Percentiles rank a stretch among this genome's conserved stretches.
phyloP scores from a whole-genome alignment of 2,888 invertebrate species.

The Falcaria lacertinaria region DNA sequence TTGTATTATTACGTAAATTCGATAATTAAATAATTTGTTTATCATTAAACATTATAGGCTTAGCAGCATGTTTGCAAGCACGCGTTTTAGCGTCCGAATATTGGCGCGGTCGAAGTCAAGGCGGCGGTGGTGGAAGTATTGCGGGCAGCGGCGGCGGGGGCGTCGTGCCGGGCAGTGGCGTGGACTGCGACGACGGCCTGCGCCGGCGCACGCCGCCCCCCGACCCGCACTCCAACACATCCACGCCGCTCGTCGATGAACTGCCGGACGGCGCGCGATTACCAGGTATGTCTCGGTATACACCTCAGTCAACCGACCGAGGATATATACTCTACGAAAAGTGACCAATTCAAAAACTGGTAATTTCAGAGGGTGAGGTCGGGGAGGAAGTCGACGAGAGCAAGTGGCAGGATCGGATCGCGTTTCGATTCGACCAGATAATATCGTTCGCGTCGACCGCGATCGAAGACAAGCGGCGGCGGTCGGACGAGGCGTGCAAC shows the following conservation, averaged over 20 bases:
- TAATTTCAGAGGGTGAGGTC: slow-evolving; percentile 77
- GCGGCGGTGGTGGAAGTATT: slow-evolving; percentile 50
- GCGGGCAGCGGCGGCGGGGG: slow-evolving; percentile 21
- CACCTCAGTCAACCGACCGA: slow-evolving; percentile 4
- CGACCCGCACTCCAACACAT: slow-evolving; percentile 84
- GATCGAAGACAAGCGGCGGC: slow-evolving; percentile 90
- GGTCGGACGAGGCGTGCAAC: slow-evolving; percentile 90
- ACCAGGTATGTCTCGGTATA: slow-evolving; percentile 55
- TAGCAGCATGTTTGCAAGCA: slow-evolving; percentile 91
- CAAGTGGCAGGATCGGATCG: slow-evolving; percentile 96
- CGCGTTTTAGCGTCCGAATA: slow-evolving; percentile 84
- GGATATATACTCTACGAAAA: no score
- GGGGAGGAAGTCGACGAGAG: slow-evolving; percentile 87
- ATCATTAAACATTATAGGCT: slow-evolving; percentile 68
- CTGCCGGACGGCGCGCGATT: slow-evolving; percentile 61
- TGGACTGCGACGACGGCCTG: slow-evolving; percentile 34
- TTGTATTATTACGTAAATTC: no score
- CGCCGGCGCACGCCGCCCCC: slow-evolving; percentile 74
- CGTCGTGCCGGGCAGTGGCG: slow-evolving; percentile 26
- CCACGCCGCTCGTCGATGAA: slow-evolving; percentile 82
- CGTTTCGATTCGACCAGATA: slow-evolving; percentile 95
- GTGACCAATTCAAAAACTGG: slow-evolving; percentile 10
- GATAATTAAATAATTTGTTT: background rate
- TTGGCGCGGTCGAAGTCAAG: slow-evolving; percentile 79
- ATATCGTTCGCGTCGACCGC: slow-evolving; percentile 96